These are phyloP conservation scores for Scomber scombrus DNA, from an alignment of 2,113 vertebrate genomes.

Conservation along the genomic window DNA sequence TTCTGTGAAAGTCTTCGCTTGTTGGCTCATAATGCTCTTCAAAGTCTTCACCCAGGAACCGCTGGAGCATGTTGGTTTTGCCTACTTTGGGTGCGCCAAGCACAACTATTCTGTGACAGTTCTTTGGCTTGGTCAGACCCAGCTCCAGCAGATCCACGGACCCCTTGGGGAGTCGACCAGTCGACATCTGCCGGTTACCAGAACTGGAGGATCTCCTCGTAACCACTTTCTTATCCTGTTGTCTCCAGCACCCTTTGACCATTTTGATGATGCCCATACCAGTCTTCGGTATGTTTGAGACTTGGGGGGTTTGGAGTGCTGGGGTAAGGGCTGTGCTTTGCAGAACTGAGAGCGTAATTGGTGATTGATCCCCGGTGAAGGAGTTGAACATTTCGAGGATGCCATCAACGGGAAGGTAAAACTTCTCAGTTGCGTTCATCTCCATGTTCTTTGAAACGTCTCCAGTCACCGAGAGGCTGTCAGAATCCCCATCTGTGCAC, in stretches of 20 bases:
- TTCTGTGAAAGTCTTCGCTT: conserved; percentile 84
- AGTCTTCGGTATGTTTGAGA: conserved; percentile 61
- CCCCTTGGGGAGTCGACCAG: conserved; percentile 49
- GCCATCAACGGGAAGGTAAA: conserved; percentile 76
- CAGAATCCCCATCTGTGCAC: conserved; percentile 45
- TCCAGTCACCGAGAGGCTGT: conserved; percentile 44
- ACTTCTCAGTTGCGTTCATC: conserved; percentile 79
- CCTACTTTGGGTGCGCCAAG: conserved; percentile 83
- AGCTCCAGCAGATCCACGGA: conserved; percentile 65
- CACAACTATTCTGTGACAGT: conserved; percentile 84
- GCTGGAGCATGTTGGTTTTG: conserved; percentile 81
- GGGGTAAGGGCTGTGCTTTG: conserved; percentile 32
- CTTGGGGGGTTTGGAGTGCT: conserved; percentile 46
- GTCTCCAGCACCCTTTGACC: conserved; percentile 70
- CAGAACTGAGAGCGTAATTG: conserved; percentile 25
- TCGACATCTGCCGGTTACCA: conserved; percentile 55
- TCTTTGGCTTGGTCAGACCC: conserved; percentile 71
- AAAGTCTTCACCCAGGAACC: conserved; percentile 80
- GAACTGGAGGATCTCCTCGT: conserved; percentile 72
- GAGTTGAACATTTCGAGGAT: conserved; percentile 73
- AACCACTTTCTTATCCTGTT: conserved; percentile 54
- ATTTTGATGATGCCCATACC: conserved; percentile 75
- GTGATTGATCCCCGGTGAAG: conserved; percentile 53
- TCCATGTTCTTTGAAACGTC: conserved; percentile 55
- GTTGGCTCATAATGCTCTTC: conserved; percentile 81